Base-by-base conservation (phyloP, 2,797 vertebrate genomes). In the Helarctos malayanus region DNA sequence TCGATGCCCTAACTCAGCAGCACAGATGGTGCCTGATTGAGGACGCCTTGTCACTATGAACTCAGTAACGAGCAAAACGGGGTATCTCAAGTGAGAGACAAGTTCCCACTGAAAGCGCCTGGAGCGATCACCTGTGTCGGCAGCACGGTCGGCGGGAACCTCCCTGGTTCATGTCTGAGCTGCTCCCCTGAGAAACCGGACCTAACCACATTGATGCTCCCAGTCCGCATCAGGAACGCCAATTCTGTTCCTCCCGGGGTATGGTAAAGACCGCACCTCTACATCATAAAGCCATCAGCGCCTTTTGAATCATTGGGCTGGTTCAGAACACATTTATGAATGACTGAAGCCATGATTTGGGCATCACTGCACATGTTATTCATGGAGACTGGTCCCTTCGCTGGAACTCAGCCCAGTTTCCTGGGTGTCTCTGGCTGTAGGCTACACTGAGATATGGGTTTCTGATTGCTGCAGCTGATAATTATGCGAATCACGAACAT, bases 201-300 rank as follows among this genome's bases (percentile, higher is more conserved):
- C 4, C 11, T 13, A 13, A 29, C 47, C 49, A 1, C 14, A n/a
- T 45, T 38, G 32, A 35, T 76, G 29, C 45, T 89, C 73, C 54
- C 49, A 63, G 45, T 65, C 41, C 56, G 5, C 57, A 63, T 75
- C n/a, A 65, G 83, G 89, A 96, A 93, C 56, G 69, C 80, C 94
- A 88, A 95, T 84, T 68, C 41, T 82, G 6, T 82, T 68, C 25
- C 68, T 84, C 59, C 32, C 8, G 85, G 91, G 54, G 13, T 81
- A 21, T 91, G 91, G 88, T 88, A 93, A 96, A 98, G 95, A 85
- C 91, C 75, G 69, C 68, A 85, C 8, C 0, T 97, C 87, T 91
- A 90, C 97, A 78, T 97, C 94, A 82, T 13, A 89, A 95, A 92
- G 49, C 0, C 4, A 18, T 38, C 49, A 13, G 79, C 21, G 87